Percentiles rank a stretch among this genome's conserved stretches.
Evolutionary conservation across 2,797 vertebrate genomes (phyloP).

Genomic region (Ctenopoma multispine): DNA sequence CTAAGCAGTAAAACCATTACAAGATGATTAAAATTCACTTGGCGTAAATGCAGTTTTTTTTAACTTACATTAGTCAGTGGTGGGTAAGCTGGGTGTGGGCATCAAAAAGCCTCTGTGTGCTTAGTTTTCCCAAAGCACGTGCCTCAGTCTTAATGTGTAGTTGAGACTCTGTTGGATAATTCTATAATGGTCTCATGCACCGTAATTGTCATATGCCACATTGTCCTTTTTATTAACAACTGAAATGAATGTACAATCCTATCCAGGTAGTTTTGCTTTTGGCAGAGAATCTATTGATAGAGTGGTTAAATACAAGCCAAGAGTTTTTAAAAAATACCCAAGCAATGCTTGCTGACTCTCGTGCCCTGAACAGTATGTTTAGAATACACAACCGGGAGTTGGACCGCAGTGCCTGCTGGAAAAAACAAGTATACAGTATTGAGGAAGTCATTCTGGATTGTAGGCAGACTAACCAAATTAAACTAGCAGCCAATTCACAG

Average conservation of each 20-base stretch:
- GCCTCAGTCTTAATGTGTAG: constrained; percentile 22
- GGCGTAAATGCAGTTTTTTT: constrained; percentile 34
- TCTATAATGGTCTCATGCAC: constrained; percentile 21
- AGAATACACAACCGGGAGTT: constrained; percentile 57
- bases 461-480: constrained; percentile 1
- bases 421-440: constrained; percentile 12
- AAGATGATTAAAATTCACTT: constrained; percentile 66
- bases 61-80: constrained; percentile 34
- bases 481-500: not conserved
- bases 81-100: constrained; percentile 10
- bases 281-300: constrained; percentile 77
- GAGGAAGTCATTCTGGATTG: constrained; percentile 8
- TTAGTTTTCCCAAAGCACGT: constrained; percentile 31
- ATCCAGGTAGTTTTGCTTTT: constrained; percentile 80
- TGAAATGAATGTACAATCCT: constrained; percentile 50
- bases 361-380: constrained; percentile 70
- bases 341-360: constrained; percentile 52
- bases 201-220: constrained; percentile 40
- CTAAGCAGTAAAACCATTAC: constrained; percentile 69
- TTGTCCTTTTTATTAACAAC: constrained; percentile 6
- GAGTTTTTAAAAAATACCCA: constrained; percentile 69
- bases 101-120: constrained; percentile 27
- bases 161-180: constrained; percentile 19
- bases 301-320: constrained; percentile 77
- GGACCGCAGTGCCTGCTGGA: not conserved